phyloP scores from a whole-genome alignment of 2,113 vertebrate genomes.

The Pseudorectes ferrugineus region DNA sequence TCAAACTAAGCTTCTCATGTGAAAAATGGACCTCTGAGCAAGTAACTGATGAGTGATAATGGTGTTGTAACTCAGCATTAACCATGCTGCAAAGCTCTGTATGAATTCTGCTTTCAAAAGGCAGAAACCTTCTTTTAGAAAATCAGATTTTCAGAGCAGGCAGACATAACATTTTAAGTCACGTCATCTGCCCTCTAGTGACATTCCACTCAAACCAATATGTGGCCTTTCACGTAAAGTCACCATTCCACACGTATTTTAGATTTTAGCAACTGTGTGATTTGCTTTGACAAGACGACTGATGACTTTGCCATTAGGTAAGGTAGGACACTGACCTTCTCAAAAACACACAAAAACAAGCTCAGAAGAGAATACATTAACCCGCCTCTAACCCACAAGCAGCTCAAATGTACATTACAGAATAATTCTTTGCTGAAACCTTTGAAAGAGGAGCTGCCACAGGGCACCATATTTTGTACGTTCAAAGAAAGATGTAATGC shows the following conservation, averaged over 20 bases:
- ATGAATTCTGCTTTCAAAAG: background rate
- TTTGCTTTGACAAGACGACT: background rate
- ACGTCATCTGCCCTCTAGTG: background rate
- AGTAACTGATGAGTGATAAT: background rate
- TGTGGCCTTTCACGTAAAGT: background rate
- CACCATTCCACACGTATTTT: background rate
- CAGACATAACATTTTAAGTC: background rate
- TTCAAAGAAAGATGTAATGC: background rate
- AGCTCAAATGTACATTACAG: background rate
- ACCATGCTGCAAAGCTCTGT: background rate
- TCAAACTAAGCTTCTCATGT: background rate
- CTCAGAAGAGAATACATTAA: background rate
- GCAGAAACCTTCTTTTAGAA: background rate
- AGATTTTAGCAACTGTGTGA: background rate
- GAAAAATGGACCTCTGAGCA: background rate
- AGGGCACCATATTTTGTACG: accelerated
- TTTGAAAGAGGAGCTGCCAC: background rate
- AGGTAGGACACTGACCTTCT: background rate
- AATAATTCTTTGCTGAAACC: background rate
- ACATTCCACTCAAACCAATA: background rate
- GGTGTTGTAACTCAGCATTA: background rate
- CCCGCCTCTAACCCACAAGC: background rate
- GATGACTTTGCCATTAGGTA: background rate
- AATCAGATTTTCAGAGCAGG: background rate
- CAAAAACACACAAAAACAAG: background rate